Evolutionary conservation across 2,797 vertebrate species (phyloP), one percentile per base, ranked within the genome.

Genomic region (Aratinga solstitialis): DNA sequence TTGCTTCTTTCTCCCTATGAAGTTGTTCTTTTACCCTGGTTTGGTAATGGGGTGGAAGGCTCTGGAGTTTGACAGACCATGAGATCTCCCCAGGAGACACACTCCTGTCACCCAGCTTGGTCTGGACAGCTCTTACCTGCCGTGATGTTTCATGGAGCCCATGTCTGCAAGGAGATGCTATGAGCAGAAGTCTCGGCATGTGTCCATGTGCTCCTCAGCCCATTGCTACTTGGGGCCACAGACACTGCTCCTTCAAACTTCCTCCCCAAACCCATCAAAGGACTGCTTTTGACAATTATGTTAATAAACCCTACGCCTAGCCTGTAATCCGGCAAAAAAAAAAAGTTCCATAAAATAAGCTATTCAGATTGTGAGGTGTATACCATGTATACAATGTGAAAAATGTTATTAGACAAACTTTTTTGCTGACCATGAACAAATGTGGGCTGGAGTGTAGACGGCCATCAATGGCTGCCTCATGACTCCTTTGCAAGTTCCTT

Each of bases 381-480:
- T 43, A 36, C 34, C 71, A 90, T 66, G 20, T 23, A 62, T 66
- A 47, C 16, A 29, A 34, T n/a, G 24, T 67, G 62, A 59, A 36
- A 71, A 84, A 81, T 48, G 40, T 40, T 36, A 48, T 56, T n/a
- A 62, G 32, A 59, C 12, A 48, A 61, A 23, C 11, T 48, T 42
- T 85, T 63, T 26, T 89, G 40, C 47, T 89, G 63, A 53, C 77
- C 58, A 21, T 1, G 27, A 69, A 17, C 5, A 82, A 21, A 58
- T 0, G 4, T 11, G 34, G 62, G 29, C 62, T 91, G 69, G 6
- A 16, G 48, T 0, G 0, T 2, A 45, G 82, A 30, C 4, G 9
- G 67, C 19, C 85, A 59, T 48, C 36, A 42, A 42, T 0, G 42
- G 26, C 67, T 73, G 50, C 12, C 16, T 62, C 89, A 40, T 1